phyloP scores from a whole-genome alignment of 2,113 vertebrate species.

The Orthonyx spaldingii region DNA sequence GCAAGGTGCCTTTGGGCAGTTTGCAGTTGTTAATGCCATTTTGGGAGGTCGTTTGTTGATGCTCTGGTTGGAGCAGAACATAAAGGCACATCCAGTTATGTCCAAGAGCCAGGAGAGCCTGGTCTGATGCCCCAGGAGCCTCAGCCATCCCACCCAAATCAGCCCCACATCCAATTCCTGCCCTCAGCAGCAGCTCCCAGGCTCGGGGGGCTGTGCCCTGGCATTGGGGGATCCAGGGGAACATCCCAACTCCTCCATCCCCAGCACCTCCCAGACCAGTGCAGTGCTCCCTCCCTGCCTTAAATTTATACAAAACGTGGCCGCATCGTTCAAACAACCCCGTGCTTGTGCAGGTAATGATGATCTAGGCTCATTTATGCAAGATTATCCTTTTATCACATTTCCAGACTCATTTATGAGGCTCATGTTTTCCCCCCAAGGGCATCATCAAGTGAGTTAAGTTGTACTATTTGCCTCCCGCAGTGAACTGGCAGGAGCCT shows the following conservation, averaged over 20 bases:
- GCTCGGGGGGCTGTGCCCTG: not conserved
- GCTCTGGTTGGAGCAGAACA: not conserved
- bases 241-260: not conserved
- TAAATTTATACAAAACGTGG: slow-evolving; percentile 17
- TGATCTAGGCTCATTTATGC: slow-evolving; percentile 78
- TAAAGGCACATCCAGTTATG: accelerated
- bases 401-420: slow-evolving; percentile 81
- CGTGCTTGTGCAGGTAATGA: slow-evolving; percentile 76
- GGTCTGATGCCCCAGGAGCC: accelerated
- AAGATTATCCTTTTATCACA: slow-evolving; percentile 87
- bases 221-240: not conserved
- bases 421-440: slow-evolving; percentile 77
- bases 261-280: not conserved
- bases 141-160: accelerated
- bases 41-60: not conserved
- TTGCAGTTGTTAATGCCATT: not conserved
- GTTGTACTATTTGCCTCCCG: slow-evolving; percentile 83
- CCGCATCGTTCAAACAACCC: slow-evolving; percentile 31
- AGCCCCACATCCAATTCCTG: not conserved
- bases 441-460: slow-evolving; percentile 84
- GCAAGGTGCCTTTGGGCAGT: not conserved
- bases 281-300: not conserved
- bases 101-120: not conserved
- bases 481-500: slow-evolving; percentile 81
- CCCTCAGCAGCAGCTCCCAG: not conserved